These are phyloP conservation scores for Psittacula derbiana DNA, from an alignment of 2,797 vertebrate species.

Conservation along the genomic window DNA sequence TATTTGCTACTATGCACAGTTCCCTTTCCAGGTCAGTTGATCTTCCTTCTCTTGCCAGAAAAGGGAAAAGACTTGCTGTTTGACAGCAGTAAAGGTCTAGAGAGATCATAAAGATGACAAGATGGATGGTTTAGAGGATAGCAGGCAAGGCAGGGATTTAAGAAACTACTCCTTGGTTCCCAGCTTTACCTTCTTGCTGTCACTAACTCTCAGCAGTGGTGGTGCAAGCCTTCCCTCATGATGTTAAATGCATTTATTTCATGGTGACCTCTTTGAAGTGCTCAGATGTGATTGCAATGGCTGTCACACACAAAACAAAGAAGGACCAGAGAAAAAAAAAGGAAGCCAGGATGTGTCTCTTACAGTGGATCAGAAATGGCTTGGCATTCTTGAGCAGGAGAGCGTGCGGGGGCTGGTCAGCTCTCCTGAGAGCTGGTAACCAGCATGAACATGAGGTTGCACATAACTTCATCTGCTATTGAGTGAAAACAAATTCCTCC, in stretches of 20 bases:
- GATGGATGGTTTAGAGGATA: neutral
- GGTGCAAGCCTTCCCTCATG: neutral
- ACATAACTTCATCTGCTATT: fast-evolving
- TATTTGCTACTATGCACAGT: neutral
- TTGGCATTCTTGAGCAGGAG: neutral
- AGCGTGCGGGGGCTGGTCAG: neutral
- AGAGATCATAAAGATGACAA: neutral
- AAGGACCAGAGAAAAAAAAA: neutral
- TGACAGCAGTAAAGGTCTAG: neutral
- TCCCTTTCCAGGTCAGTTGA: neutral
- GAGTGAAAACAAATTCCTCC: fast-evolving
- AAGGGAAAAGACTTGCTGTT: neutral
- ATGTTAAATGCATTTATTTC: neutral
- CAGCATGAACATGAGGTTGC: fast-evolving
- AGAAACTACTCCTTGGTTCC: neutral
- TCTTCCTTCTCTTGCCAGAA: neutral
- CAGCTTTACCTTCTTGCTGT: neutral
- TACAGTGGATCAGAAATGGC: neutral
- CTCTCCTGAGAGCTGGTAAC: fast-evolving
- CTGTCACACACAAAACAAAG: neutral
- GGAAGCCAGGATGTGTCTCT: neutral
- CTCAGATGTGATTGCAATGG: neutral
- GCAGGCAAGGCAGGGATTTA: neutral
- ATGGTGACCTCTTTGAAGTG: neutral
- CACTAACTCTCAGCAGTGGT: neutral